Base-by-base conservation (phyloP, 2,113 vertebrate species). In the Sapajus apella region DNA sequence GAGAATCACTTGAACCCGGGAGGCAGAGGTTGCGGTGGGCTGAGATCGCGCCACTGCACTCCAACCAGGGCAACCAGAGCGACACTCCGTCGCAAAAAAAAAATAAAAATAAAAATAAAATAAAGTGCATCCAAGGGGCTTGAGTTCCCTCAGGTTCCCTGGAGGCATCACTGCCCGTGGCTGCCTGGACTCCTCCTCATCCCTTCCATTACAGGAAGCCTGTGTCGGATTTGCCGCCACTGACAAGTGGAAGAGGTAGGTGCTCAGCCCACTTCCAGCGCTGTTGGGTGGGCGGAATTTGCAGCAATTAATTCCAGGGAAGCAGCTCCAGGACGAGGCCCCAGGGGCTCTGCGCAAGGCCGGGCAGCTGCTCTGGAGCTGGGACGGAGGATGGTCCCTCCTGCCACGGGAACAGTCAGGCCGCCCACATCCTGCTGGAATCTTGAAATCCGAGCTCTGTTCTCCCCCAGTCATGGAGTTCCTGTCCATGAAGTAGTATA, bases 221-320 rank as follows among this genome's bases (percentile, higher is more conserved):
- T 8, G 12, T 1, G 10, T 50, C 61, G 13, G 0, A 16, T 4
- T 32, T 52, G 35, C 40, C 8, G 13, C 27, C 1, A 16, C 27
- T 11, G 18, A 14, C 3, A 1, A 8, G 40, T 1, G 7, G 61
- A 20, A n/a, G 25, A 9, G 1, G 47, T 18, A 23, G 25, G n/a
- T 0, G 16, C 37, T 0, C 0, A 2, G 50, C 16, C 55, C 55
- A 3, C 13, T 13, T 40, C 27, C 72, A 0, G 3, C 3, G 18
- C 66, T 6, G 0, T 37, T 0, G 37, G 40, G 45, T 17, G 2
- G 3, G 43, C 23, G 3, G 61, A 43, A n/a, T 8, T 16, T 2
- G 8, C 16, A 6, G 21, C 27, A 0, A 1, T 12, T 43, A 13
- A 25, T 8, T 13, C 11, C 27, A 9, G 66, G 88, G 64, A 30